Conservation (phyloP, 2,888 invertebrate species). For the Buathra laborator region DNA sequence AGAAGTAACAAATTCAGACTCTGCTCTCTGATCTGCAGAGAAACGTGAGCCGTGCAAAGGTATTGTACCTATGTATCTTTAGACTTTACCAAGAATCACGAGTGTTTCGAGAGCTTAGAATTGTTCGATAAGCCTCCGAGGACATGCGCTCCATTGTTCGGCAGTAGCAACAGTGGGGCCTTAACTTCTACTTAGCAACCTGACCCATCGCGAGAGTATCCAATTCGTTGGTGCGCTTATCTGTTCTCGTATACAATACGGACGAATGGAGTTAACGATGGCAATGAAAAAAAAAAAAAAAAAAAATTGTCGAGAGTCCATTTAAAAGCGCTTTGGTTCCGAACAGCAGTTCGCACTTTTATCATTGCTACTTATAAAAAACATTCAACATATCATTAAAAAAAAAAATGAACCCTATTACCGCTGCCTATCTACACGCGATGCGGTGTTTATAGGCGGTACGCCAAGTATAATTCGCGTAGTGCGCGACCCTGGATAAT, state of each 20-base stretch:
- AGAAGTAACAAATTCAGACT: neutral
- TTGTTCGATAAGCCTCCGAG: slow-evolving; percentile 44
- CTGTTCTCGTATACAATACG: neutral
- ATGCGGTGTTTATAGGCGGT: neutral
- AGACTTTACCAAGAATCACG: slow-evolving; percentile 19
- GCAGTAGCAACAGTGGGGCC: neutral
- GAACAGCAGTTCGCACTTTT: neutral
- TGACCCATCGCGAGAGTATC: slow-evolving; percentile 29
- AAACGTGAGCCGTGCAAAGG: slow-evolving; percentile 34
- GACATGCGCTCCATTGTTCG: slow-evolving; percentile 37
- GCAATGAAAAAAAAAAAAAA: slow-evolving; percentile 22
- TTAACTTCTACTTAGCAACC: slow-evolving; percentile 12
- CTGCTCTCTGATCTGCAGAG: slow-evolving; percentile 30
- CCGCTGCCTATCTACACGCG: neutral
- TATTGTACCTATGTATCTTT: neutral
- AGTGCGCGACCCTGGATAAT: neutral
- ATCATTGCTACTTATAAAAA: neutral
- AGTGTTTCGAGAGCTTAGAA: slow-evolving; percentile 36
- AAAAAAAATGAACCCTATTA: neutral
- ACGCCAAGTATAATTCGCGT: neutral
- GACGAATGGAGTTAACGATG: slow-evolving; percentile 2
- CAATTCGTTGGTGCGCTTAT: slow-evolving; percentile 35
- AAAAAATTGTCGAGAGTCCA: slow-evolving; percentile 9
- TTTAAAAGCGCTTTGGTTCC: neutral
- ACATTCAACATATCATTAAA: neutral